These are phyloP conservation scores for Limanda limanda DNA, from an alignment of 2,113 vertebrate genomes.

Conservation along the genomic window DNA sequence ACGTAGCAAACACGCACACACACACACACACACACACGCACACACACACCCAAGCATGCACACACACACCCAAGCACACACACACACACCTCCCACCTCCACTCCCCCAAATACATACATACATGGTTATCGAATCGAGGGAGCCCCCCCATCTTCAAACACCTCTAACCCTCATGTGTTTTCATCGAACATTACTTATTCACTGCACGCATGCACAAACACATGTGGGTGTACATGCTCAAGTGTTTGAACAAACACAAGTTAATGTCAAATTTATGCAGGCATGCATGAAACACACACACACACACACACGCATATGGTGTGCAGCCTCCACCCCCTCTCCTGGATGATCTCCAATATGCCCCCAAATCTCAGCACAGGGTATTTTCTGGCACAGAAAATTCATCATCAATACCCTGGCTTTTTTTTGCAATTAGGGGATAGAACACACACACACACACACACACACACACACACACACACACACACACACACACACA, in stretches of 20 bases:
- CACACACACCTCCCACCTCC: constrained; percentile 37
- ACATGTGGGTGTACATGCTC: constrained; percentile 40
- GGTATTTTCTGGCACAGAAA: constrained; percentile 52
- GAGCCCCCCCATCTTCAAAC: constrained; percentile 48
- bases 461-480: constrained; percentile 25
- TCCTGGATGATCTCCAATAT: constrained; percentile 52
- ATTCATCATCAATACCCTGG: constrained; percentile 42
- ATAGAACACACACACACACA: constrained; percentile 23
- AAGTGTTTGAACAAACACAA: constrained; percentile 58
- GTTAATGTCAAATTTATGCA: constrained; percentile 43
- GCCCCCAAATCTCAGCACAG: constrained; percentile 45
- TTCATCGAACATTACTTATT: constrained; percentile 62
- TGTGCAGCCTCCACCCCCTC: constrained; percentile 52
- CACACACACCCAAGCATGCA: constrained; percentile 45
- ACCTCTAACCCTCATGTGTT: constrained; percentile 43
- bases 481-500: not conserved
- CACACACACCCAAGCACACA: constrained; percentile 3
- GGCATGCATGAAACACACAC: constrained; percentile 23
- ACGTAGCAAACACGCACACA: constrained; percentile 50
- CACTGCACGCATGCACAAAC: constrained; percentile 28
- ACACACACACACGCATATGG: constrained; percentile 48
- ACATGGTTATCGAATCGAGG: constrained; percentile 49
- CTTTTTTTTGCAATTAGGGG: constrained; percentile 58
- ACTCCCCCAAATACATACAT: constrained; percentile 30
- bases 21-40: constrained; percentile 9